Base-by-base conservation (phyloP, 2,797 vertebrate species). In the Bovichtus diacanthus region DNA sequence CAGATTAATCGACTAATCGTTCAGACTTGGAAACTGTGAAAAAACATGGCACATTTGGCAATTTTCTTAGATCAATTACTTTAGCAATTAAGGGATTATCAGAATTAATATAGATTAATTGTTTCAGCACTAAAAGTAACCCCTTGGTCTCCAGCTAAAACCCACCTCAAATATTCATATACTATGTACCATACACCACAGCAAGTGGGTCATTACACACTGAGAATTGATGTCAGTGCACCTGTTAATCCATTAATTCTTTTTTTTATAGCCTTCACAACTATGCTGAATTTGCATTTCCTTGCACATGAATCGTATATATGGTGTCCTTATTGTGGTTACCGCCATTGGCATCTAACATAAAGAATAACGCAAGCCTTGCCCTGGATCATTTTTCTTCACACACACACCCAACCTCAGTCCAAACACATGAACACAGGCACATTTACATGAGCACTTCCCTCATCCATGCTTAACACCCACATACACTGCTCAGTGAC, bases 201-300 rank as follows among this genome's bases (percentile, higher is more conserved):
- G 39, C 59, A 91, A 87, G 78, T 82, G 84, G 82, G 79, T 83
- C 79, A 80, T 53, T 39, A 27, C 34, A 70, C 19, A 41, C 58
- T 31, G 41, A n/a, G 31, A 62, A 66, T 34, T 47, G 29, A 43
- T 74, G 59, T 70, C 41, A 60, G 51, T 56, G 72, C 82, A 85
- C 74, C 82, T 85, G 78, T 81, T 84, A 72, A 66, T 71, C 46
- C 36, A 64, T 81, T 80, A 4, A 71, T 78, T 66, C 34, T 50
- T 70, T 55, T 63, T 58, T 31, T 55, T 18, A 43, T 16, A 44
- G 47, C 29, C 46, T 23, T 65, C 46, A 49, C 61, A 29, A 72
- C 71, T 61, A 73, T 67, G 84, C 84, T 81, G 82, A 80, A 65
- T 76, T 36, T 51, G 61, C 53, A 25, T 51, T 76, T 70, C n/a